phyloP scores from a whole-genome alignment of 2,797 vertebrate species.

The Typhlichthys subterraneus region DNA sequence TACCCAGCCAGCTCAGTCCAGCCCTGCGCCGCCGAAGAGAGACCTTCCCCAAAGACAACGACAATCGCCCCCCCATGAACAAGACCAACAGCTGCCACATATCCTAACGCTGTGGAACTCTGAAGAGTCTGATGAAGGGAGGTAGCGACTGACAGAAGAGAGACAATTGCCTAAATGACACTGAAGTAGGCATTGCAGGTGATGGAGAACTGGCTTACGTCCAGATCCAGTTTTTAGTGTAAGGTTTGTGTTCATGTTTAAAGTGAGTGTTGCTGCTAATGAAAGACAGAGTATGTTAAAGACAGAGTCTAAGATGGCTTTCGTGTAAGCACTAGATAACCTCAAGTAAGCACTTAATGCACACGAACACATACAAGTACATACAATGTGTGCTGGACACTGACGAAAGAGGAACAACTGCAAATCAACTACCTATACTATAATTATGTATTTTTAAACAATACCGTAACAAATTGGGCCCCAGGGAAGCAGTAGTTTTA shows the following conservation, averaged over 20 bases:
- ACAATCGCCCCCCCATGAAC: slow-evolving; percentile 81
- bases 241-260: background rate
- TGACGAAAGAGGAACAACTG: background rate
- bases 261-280: background rate
- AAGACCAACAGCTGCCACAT: slow-evolving; percentile 87
- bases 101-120: slow-evolving; percentile 65
- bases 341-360: background rate
- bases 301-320: background rate
- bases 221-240: slow-evolving; percentile 14
- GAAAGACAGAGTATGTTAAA: background rate
- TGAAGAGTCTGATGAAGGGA: background rate
- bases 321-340: background rate
- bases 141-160: background rate
- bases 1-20: slow-evolving; percentile 82
- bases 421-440: background rate
- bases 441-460: background rate
- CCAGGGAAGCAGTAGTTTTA: no score
- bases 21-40: slow-evolving; percentile 80
- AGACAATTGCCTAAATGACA: slow-evolving; percentile 12
- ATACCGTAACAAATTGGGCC: no score
- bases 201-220: background rate
- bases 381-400: background rate
- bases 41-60: slow-evolving; percentile 79
- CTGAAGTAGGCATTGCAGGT: background rate
- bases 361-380: background rate